Percentiles rank a stretch among this genome's conserved stretches.
Conservation (phyloP, 1,140 invertebrate species). For the Tetragonula clypearis region DNA sequence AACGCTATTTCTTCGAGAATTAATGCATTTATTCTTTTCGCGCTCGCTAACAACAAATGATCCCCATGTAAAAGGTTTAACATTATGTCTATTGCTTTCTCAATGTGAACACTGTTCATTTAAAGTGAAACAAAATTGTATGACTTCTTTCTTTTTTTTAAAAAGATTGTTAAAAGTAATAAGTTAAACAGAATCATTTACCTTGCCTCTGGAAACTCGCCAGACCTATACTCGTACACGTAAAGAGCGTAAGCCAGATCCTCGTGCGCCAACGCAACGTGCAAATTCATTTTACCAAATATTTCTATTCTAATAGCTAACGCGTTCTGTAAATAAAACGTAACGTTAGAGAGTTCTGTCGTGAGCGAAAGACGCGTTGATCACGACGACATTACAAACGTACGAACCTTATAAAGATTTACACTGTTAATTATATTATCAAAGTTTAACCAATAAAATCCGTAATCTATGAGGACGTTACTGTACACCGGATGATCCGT, state of each 20-base stretch:
- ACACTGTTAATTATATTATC: conserved; percentile 92
- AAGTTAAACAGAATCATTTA: conserved; percentile 49
- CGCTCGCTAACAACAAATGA: conserved; percentile 92
- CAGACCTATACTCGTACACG: conserved; percentile 94
- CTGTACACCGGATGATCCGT: conserved; percentile 90
- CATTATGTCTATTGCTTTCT: conserved; percentile 92
- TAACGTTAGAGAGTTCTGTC: not conserved
- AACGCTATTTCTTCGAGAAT: conserved; percentile 96
- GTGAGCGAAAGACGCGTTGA: not conserved
- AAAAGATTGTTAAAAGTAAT: not conserved
- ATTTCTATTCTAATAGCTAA: conserved; percentile 88
- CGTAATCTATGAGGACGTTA: conserved; percentile 92
- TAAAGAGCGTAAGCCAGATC: conserved; percentile 96
- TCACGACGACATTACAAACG: not conserved
- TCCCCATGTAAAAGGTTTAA: conserved; percentile 89
- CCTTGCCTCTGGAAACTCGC: conserved; percentile 90
- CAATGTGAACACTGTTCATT: conserved; percentile 87
- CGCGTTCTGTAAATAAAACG: conserved; percentile 84
- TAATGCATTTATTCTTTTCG: conserved; percentile 94
- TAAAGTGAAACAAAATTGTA: conserved; percentile 29
- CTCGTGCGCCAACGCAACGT: conserved; percentile 93
- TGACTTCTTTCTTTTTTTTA: not conserved
- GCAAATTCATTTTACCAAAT: conserved; percentile 92
- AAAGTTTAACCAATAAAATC: conserved; percentile 94
- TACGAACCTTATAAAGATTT: conserved; percentile 88